A percentile compares a stretch with the other conserved stretches of the same genome.
Evolutionary conservation across 2,113 vertebrate genomes (phyloP).

Genomic region (Ancistrus triradiatus): DNA sequence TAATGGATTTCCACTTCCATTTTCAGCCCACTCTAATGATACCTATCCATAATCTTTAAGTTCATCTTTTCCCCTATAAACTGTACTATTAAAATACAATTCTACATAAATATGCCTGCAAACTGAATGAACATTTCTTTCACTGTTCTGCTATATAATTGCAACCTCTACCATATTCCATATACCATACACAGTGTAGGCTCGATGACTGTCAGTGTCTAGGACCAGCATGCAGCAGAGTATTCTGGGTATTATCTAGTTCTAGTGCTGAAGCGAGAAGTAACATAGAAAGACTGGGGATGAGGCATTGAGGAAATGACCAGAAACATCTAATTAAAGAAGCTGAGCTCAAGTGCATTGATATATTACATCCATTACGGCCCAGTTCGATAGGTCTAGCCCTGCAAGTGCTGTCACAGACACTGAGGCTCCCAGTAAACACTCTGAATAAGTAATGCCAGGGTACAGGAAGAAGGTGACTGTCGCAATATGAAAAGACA

Average conservation of each 20-base stretch:
- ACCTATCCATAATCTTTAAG: too few relatives aligned
- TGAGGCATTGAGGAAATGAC: slow-evolving; percentile 90
- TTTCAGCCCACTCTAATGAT: too few relatives aligned
- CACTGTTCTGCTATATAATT: too few relatives aligned
- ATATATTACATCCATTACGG: slow-evolving; percentile 98
- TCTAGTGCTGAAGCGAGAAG: slow-evolving; percentile 70
- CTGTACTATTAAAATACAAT: too few relatives aligned
- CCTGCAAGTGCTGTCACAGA: slow-evolving; percentile 77
- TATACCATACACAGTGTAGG: too few relatives aligned
- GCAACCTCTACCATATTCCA: too few relatives aligned
- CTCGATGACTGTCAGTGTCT: not conserved
- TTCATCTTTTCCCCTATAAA: too few relatives aligned
- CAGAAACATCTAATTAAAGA: slow-evolving; percentile 98
- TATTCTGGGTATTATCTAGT: slow-evolving; percentile 77
- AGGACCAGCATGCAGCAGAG: slow-evolving; percentile 70
- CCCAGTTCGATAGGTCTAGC: slow-evolving; percentile 90
- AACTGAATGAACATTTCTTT: too few relatives aligned
- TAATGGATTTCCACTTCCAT: too few relatives aligned
- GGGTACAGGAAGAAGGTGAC: slow-evolving; percentile 24
- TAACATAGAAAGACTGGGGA: slow-evolving; percentile 53
- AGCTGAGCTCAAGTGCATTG: slow-evolving; percentile 98
- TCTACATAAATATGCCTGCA: too few relatives aligned
- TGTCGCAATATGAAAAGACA: slow-evolving; percentile 37
- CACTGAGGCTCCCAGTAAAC: slow-evolving; percentile 84
- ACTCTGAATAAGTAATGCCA: slow-evolving; percentile 90